A percentile compares a stretch with the other conserved stretches of the same genome.
Conservation (phyloP, 2,113 vertebrate genomes). For the Pseudonaja textilis region DNA sequence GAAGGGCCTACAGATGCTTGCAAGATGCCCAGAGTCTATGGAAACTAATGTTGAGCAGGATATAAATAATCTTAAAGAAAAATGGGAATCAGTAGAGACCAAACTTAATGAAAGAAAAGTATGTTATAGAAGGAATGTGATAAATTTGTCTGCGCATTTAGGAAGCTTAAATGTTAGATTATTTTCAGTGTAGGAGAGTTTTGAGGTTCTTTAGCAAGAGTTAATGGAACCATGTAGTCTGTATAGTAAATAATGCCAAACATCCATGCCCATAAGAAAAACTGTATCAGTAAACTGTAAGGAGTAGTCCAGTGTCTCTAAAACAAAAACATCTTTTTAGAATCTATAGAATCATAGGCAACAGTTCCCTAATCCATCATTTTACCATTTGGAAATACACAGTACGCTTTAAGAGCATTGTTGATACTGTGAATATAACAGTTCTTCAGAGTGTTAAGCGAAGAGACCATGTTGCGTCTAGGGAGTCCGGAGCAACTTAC, state of each 20-base stretch:
- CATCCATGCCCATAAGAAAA: fast-evolving
- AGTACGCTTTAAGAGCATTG: conserved; percentile 26
- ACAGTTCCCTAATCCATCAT: conserved; percentile 6
- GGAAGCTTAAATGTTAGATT: conserved; percentile 12
- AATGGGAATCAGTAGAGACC: conserved; percentile 88
- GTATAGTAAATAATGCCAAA: neutral
- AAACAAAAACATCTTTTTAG: conserved; percentile 20
- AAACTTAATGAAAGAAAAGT: conserved; percentile 93
- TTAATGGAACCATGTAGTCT: neutral
- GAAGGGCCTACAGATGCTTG: conserved; percentile 87
- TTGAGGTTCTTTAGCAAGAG: conserved; percentile 1
- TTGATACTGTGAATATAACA: conserved; percentile 26
- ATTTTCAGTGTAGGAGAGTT: conserved; percentile 20
- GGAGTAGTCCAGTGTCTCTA: neutral
- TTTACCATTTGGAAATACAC: neutral
- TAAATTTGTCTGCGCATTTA: conserved; percentile 13
- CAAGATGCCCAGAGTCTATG: conserved; percentile 76
- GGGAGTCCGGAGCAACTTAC: conserved; percentile 30
- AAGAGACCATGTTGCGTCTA: conserved; percentile 24
- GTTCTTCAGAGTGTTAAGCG: neutral
- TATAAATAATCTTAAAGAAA: conserved; percentile 89
- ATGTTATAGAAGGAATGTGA: conserved; percentile 45
- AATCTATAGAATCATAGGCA: neutral
- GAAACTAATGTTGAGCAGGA: conserved; percentile 92
- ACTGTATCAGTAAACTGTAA: neutral